Conservation (phyloP, 1,140 invertebrate genomes). For the Euschistus heros region DNA sequence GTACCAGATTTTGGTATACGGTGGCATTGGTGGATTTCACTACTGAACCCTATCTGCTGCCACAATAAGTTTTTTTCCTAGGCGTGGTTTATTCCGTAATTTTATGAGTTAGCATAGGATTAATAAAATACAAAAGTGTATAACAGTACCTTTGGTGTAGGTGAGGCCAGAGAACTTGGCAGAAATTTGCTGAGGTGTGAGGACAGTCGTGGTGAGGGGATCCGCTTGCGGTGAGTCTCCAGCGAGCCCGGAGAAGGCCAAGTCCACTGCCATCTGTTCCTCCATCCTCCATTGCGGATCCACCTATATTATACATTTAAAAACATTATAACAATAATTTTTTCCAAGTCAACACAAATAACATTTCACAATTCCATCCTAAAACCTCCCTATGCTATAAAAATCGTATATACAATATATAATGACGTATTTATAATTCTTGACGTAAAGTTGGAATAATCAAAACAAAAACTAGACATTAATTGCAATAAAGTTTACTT, state of each 20-base stretch:
- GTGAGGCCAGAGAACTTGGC: conserved; percentile 73
- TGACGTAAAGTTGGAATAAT: too few relatives aligned
- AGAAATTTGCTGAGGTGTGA: conserved; percentile 59
- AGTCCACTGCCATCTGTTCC: conserved; percentile 63
- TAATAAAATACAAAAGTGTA: not conserved
- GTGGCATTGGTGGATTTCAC: too few relatives aligned
- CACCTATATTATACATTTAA: conserved; percentile 29
- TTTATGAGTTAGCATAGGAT: not conserved
- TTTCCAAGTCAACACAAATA: too few relatives aligned
- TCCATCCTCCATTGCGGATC: conserved; percentile 50
- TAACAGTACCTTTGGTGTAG: conserved; percentile 63
- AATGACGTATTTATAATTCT: too few relatives aligned
- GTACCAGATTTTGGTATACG: too few relatives aligned
- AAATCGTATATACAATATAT: too few relatives aligned
- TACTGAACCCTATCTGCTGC: too few relatives aligned
- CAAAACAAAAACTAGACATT: too few relatives aligned
- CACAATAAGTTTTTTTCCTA: not conserved
- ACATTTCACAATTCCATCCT: too few relatives aligned
- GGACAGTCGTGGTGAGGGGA: conserved; percentile 57
- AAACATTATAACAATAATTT: not conserved
- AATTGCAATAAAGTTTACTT: too few relatives aligned
- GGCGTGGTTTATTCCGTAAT: not conserved
- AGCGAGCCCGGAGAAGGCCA: conserved; percentile 56
- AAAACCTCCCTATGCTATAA: too few relatives aligned
- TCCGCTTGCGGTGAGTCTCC: conserved; percentile 62